These are phyloP conservation scores for Sapayoa aenigma DNA, from an alignment of 2,113 vertebrate species.

Conservation along the genomic window DNA sequence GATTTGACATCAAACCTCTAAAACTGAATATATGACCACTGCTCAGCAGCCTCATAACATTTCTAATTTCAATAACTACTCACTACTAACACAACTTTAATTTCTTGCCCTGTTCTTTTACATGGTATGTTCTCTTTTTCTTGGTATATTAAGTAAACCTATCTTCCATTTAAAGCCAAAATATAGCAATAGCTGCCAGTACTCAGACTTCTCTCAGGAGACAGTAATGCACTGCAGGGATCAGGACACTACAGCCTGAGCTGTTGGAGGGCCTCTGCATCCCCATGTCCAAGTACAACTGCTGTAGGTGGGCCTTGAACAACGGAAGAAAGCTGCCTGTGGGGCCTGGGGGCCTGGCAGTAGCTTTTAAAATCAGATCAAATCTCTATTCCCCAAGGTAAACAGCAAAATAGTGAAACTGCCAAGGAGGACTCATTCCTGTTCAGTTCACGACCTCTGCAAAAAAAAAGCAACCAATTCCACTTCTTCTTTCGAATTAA, in stretches of 20 bases:
- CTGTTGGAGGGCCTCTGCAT: neutral
- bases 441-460: neutral
- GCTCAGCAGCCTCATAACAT: neutral
- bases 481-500: conserved; percentile 66
- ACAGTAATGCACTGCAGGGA: neutral
- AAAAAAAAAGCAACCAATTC: conserved; percentile 55
- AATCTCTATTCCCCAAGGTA: conserved; percentile 3
- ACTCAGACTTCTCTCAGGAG: neutral
- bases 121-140: neutral
- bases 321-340: conserved; percentile 5
- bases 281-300: neutral
- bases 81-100: neutral
- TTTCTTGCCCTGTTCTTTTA: neutral
- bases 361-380: conserved; percentile 2
- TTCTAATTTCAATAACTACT: neutral
- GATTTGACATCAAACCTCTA: neutral
- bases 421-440: conserved; percentile 40
- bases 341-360: neutral
- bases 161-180: conserved; percentile 35
- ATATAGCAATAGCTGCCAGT: neutral
- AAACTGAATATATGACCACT: neutral
- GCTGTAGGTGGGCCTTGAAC: conserved; percentile 19
- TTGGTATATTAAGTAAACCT: neutral
- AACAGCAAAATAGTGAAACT: conserved; percentile 37
- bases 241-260: neutral